Percentiles rank a stretch among this genome's conserved stretches.
phyloP scores from a whole-genome alignment of 1,140 invertebrate species.

The Cardiocondyla obscurior region DNA sequence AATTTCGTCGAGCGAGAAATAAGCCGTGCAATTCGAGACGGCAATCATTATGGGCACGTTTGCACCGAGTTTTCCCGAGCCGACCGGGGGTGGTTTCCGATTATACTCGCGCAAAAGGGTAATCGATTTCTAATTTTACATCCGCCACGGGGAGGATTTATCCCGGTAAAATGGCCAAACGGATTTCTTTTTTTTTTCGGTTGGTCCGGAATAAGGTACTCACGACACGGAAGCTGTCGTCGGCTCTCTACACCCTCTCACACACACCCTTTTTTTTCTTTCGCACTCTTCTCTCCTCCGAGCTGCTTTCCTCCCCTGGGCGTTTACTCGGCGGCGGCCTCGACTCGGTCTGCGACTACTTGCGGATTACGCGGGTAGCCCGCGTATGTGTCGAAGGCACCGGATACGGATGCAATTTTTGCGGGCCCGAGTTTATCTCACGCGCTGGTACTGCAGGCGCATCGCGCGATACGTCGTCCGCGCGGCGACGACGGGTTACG shows the following conservation, averaged over 20 bases:
- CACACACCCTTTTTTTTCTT: neutral
- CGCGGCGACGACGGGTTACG: neutral
- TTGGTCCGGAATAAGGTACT: slow-evolving; percentile 24
- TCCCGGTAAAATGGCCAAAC: neutral
- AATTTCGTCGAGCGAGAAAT: neutral
- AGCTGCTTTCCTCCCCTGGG: slow-evolving; percentile 32
- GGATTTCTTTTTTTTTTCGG: too few relatives aligned
- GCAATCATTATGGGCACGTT: neutral
- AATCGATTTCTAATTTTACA: slow-evolving; percentile 24
- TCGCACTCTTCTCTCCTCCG: slow-evolving; percentile 13
- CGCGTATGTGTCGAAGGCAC: slow-evolving; percentile 2
- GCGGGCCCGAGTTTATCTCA: neutral
- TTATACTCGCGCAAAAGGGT: neutral
- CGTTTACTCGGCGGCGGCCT: slow-evolving; percentile 29
- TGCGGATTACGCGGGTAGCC: neutral
- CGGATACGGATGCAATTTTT: neutral
- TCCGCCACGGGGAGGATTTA: neutral
- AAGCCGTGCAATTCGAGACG: neutral
- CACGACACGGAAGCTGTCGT: slow-evolving; percentile 22
- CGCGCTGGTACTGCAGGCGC: slow-evolving; percentile 67
- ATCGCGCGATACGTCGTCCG: slow-evolving; percentile 62
- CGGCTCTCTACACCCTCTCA: neutral
- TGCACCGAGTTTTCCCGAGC: neutral
- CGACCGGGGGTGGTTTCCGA: neutral
- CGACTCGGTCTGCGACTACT: slow-evolving; percentile 24